Evolutionary conservation across 2,888 invertebrate genomes (phyloP).

Genomic region (Elegia similella): DNA sequence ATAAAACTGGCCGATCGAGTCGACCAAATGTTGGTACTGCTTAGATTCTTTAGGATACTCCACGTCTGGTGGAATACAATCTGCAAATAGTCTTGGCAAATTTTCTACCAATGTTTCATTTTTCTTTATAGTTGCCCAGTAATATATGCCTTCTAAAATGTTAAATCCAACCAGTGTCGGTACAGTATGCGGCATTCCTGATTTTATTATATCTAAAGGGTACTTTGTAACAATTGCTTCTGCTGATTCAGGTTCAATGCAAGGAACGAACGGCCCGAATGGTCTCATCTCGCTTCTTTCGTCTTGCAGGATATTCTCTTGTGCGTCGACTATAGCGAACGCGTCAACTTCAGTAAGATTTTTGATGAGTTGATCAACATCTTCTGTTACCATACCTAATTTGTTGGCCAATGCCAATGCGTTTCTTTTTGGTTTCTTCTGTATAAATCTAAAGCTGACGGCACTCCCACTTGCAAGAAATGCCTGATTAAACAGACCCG

Average conservation of each 20-base stretch:
- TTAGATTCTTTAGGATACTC: conserved; percentile 34
- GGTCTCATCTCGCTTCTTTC: conserved; percentile 29
- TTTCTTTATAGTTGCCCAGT: conserved; percentile 25
- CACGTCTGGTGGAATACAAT: conserved; percentile 38
- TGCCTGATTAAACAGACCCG: conserved; percentile 35
- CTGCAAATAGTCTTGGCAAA: conserved; percentile 34
- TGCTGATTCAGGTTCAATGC: conserved; percentile 46
- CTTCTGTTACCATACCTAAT: conserved; percentile 26
- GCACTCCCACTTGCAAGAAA: conserved; percentile 38
- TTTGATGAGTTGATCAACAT: conserved; percentile 25
- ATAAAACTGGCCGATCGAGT: conserved; percentile 35
- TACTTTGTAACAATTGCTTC: conserved; percentile 46
- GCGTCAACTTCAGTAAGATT: conserved; percentile 27
- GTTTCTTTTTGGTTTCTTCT: conserved; percentile 29
- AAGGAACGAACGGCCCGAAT: conserved; percentile 47
- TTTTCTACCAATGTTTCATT: conserved; percentile 23
- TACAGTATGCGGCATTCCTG: conserved; percentile 47
- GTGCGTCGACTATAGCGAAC: conserved; percentile 35
- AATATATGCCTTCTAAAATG: conserved; percentile 48
- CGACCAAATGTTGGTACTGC: conserved; percentile 29
- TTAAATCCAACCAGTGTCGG: conserved; percentile 58
- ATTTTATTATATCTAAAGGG: conserved; percentile 43
- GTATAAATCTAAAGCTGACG: conserved; percentile 33
- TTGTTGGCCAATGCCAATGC: conserved; percentile 30
- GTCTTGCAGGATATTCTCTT: conserved; percentile 27